Base-by-base conservation (phyloP, 2,888 invertebrate species). In the Yponomeuta malinellus region DNA sequence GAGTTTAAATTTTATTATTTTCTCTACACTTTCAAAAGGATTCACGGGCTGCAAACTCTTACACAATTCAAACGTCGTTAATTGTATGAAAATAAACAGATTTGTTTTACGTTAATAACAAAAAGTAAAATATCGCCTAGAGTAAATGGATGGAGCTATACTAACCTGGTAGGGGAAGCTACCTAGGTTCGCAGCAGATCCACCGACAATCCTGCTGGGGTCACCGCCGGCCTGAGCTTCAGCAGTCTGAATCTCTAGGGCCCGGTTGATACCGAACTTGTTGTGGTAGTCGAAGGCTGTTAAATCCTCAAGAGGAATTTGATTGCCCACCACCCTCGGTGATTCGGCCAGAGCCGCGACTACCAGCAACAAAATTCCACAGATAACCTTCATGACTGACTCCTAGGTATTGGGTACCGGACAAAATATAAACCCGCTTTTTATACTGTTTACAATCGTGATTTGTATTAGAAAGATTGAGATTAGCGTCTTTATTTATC, bases 271-370 rank as follows among this genome's bases (percentile, higher is more conserved):
- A 33, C 71, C 71, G 29, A 71, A 2, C 37, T 52, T 65, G 23
- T 31, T 31, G 63, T 71, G 71, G 69, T 71, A 71, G 66, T 71
- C 43, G 70, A 63, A 71, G 1, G 59, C 69, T 6, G 71, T 71
- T 31, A 52, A 37, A 48, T 64, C 65, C 33, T 71, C 71, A 29
- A 48, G 8, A 12, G 33, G 15, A 10, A 67, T 31, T 0, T 15
- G 10, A 10, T 5, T 9, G 23, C 15, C n/a, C 29, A 59, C 63
- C n/a, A 33, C 15, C 43, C 23, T 43, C 8, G 43, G 52, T 59
- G 23, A 12, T 3, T 37, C 65, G 8, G 71, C 71, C 43, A 31
- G 23, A 9, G 66, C 69, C 12, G 66, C 69, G 29, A 63, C 69
- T 1, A 48, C 65, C 64, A 71, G 65, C 66, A 69, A 10, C 23